Evolutionary conservation across 1,140 invertebrate genomes (phyloP), one percentile per base, ranked within the genome.

Genomic region (Parapsyche elsis): DNA sequence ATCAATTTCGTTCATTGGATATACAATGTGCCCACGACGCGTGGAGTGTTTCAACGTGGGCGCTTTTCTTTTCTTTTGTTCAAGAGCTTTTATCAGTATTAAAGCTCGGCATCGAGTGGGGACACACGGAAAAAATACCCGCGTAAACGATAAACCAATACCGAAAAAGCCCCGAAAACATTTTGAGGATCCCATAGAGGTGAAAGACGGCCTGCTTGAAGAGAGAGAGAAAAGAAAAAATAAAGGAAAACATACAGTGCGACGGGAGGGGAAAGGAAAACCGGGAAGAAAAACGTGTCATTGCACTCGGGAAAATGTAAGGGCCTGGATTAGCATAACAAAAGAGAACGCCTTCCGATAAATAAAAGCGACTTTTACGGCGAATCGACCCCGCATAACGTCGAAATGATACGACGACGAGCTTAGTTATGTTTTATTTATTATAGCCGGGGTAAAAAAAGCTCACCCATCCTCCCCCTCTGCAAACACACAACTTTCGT

Each of bases 291-390:
- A 61, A 61, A 21, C 57, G 57, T 61, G 57, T 61, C 57, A 21
- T 61, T 61, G 57, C 57, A 61, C 57, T 19, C 14, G 9, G 14
- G 12, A 71, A 71, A 71, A 71, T 30, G 67, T 71, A 71, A 71
- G 30, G 30, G 67, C 24, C 10, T 0, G 30, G 24, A 71, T 71
- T 71, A 71, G 24, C 24, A 71, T 71, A 71, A 38, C 67, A 71
- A 71, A 38, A 71, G 67, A 10, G 21, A 71, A 24, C 67, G 21
- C 30, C 67, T 30, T 38, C 16, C 24, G 30, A 71, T 71, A 71
- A 71, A 71, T 71, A 71, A 71, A 71, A 71, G 24, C 67, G 67
- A 71, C 30, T 71, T 44, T 71, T 61, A 61, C 57, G 57, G 57
- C 16, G 57, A 21, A 61, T 61, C 57, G 57, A 61, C 57, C 57